These are phyloP conservation scores for Amiota communis DNA, from an alignment of 2,888 invertebrate genomes.

Conservation along the genomic window DNA sequence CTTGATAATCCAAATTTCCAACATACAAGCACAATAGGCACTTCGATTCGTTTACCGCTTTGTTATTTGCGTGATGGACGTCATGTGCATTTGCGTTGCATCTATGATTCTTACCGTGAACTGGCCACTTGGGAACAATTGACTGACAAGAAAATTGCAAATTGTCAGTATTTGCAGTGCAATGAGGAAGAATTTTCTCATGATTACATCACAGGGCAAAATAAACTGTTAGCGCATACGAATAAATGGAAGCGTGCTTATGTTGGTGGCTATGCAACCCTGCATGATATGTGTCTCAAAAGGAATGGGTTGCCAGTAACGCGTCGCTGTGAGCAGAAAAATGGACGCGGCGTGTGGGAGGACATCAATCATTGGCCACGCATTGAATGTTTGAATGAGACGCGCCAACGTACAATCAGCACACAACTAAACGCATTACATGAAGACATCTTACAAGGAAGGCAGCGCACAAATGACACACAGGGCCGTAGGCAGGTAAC, in stretches of 20 bases:
- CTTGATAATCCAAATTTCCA: not conserved
- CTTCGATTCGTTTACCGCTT: not conserved
- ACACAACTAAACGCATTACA: conserved; percentile 51
- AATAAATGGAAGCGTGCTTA: conserved; percentile 51
- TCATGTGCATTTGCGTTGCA: not conserved
- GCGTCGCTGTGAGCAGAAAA: conserved; percentile 76
- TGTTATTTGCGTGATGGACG: conserved; percentile 8
- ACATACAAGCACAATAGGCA: not conserved
- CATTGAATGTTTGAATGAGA: conserved; percentile 55
- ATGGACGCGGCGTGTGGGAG: conserved; percentile 75
- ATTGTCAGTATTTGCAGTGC: conserved; percentile 14
- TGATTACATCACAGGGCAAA: conserved; percentile 29
- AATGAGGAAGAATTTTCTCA: conserved; percentile 10
- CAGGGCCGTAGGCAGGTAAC: conserved; percentile 44
- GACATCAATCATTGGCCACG: conserved; percentile 56
- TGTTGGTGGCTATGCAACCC: conserved; percentile 74
- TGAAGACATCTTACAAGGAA: conserved; percentile 37
- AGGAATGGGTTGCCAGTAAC: conserved; percentile 76
- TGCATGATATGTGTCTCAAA: conserved; percentile 74
- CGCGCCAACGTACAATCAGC: conserved; percentile 52
- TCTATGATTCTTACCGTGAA: not conserved
- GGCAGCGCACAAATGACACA: conserved; percentile 30
- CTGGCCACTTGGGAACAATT: not conserved
- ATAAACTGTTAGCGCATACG: conserved; percentile 50
- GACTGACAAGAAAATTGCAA: not conserved